Evolutionary conservation across 2,113 vertebrate species (phyloP).

Genomic region (Puntigrus tetrazona): DNA sequence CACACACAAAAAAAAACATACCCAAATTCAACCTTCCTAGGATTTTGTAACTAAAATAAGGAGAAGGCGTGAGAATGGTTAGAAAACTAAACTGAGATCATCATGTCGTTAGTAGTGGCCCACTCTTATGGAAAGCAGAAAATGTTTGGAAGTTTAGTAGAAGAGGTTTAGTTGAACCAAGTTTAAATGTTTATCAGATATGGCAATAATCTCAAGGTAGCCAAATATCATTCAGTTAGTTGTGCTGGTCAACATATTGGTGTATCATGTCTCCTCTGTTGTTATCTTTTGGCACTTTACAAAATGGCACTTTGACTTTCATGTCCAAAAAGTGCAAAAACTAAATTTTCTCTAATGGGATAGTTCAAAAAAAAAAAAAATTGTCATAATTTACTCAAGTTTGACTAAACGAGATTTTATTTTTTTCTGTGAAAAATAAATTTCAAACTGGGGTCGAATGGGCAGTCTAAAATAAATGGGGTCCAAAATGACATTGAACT

Average conservation of each 20-base stretch:
- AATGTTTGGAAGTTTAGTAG: background rate
- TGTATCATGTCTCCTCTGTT: background rate
- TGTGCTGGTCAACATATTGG: background rate
- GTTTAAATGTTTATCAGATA: background rate
- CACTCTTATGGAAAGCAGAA: background rate
- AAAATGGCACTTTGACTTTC: background rate
- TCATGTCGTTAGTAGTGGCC: background rate
- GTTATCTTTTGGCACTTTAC: no score
- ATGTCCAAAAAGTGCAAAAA: background rate
- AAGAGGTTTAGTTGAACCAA: background rate
- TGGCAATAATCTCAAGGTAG: background rate
- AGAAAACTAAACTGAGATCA: background rate
- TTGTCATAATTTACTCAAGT: background rate
- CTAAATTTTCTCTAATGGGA: background rate
- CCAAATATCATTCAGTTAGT: background rate
- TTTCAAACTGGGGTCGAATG: background rate
- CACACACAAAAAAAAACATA: background rate
- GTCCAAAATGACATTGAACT: background rate
- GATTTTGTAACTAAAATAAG: background rate
- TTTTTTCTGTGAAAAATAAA: background rate
- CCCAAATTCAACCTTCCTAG: slow-evolving; percentile 7
- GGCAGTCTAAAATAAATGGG: background rate
- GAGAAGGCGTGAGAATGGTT: background rate
- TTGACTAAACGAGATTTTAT: background rate
- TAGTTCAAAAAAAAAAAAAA: background rate